A percentile compares a stretch with the other conserved stretches of the same genome.
Evolutionary conservation across 2,113 vertebrate species (phyloP).

Genomic region (Thalassarche chlororhynchos): DNA sequence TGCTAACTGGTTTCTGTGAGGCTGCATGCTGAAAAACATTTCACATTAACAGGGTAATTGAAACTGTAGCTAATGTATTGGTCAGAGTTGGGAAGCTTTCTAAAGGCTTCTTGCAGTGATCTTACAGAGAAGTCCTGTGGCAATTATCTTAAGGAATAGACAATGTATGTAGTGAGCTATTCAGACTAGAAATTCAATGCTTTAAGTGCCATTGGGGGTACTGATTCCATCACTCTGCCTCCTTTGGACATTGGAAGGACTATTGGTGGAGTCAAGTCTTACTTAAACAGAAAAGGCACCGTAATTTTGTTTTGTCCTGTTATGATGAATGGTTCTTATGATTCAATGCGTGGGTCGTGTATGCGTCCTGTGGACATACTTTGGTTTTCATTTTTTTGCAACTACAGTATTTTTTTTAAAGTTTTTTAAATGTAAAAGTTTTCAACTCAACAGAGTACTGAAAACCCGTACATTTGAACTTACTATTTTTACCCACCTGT

Average conservation of each 20-base stretch:
- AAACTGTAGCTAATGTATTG: slow-evolving; percentile 47
- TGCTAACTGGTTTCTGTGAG: slow-evolving; percentile 27
- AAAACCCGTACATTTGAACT: background rate
- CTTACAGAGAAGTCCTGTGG: background rate
- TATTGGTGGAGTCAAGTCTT: background rate
- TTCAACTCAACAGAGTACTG: background rate
- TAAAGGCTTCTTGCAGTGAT: background rate
- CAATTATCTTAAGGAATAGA: slow-evolving; percentile 8
- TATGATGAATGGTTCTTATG: background rate
- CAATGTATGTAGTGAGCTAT: background rate
- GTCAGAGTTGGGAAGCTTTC: slow-evolving; percentile 31
- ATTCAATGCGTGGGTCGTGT: background rate
- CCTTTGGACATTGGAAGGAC: background rate
- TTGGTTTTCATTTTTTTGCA: background rate
- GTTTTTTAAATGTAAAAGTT: background rate
- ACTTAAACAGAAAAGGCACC: background rate
- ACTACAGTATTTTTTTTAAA: background rate
- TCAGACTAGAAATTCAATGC: slow-evolving; percentile 17
- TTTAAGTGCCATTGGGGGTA: background rate
- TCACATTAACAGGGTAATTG: slow-evolving; percentile 25
- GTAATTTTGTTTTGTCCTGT: background rate
- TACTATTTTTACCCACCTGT: background rate
- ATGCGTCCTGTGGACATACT: background rate
- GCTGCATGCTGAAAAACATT: slow-evolving; percentile 2
- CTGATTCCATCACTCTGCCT: background rate